Evolutionary conservation across 2,113 vertebrate species (phyloP).

Genomic region (Pollachius pollachius): DNA sequence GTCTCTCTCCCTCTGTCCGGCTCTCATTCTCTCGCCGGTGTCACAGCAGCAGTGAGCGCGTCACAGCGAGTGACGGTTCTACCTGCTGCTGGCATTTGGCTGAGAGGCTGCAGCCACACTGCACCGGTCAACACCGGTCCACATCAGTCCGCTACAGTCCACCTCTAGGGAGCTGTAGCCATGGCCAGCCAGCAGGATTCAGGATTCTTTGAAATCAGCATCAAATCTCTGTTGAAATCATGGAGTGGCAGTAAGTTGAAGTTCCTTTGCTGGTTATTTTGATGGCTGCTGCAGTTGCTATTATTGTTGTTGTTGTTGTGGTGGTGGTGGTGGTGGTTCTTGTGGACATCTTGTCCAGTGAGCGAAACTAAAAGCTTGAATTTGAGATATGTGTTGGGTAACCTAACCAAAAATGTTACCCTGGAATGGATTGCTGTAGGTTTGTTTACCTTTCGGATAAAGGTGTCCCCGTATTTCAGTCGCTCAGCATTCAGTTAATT

Average conservation of each 20-base stretch:
- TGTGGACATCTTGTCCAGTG: no score
- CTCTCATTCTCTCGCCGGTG: constrained; percentile 47
- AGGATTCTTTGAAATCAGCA: constrained; percentile 99
- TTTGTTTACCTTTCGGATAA: no score
- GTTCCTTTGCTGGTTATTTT: constrained; percentile 35
- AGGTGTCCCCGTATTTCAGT: no score
- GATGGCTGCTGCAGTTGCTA: constrained; percentile 27
- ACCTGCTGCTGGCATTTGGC: constrained; percentile 67
- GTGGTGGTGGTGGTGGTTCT: constrained; percentile 15
- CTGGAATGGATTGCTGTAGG: no score
- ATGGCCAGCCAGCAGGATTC: constrained; percentile 99
- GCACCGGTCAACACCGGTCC: neutral
- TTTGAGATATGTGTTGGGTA: no score
- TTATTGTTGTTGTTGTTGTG: constrained; percentile 46
- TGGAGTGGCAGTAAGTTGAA: constrained; percentile 96
- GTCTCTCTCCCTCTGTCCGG: constrained; percentile 77
- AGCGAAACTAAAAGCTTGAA: no score
- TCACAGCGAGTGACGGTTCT: constrained; percentile 82
- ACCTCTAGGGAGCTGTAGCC: constrained; percentile 73
- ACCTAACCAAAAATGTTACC: no score
- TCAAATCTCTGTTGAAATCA: constrained; percentile 98
- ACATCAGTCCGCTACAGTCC: neutral
- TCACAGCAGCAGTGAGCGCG: constrained; percentile 77
- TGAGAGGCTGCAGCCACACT: neutral
- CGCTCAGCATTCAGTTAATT: no score